Evolutionary conservation across 2,888 invertebrate species (phyloP).

Genomic region (Neoscelio sp.): DNA sequence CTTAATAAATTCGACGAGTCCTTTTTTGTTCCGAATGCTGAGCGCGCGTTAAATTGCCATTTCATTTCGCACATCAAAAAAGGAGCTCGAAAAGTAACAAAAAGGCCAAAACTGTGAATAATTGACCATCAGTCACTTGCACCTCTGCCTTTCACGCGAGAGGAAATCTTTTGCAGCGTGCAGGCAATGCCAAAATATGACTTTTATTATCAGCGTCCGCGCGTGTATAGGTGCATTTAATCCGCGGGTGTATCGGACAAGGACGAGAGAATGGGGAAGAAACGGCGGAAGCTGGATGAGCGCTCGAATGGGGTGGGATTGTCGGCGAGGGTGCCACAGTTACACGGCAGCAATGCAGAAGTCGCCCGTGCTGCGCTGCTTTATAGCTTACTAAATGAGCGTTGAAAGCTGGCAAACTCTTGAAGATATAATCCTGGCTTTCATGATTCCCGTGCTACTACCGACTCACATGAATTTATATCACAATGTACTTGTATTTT

Average conservation of each 20-base stretch:
- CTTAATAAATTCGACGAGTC: neutral
- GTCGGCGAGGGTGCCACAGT: slow-evolving; percentile 65
- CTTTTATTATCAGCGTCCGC: slow-evolving; percentile 63
- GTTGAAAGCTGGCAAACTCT: slow-evolving; percentile 80
- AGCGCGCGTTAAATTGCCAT: slow-evolving; percentile 15
- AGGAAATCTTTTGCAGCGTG: slow-evolving; percentile 52
- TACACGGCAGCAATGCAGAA: slow-evolving; percentile 57
- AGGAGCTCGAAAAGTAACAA: slow-evolving; percentile 14
- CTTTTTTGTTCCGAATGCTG: neutral
- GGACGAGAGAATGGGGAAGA: slow-evolving; percentile 26
- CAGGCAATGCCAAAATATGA: slow-evolving; percentile 59
- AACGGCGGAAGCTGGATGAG: slow-evolving; percentile 58
- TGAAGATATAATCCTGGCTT: slow-evolving; percentile 80
- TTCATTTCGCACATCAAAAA: slow-evolving; percentile 39
- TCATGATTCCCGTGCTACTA: slow-evolving; percentile 70
- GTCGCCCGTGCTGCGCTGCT: slow-evolving; percentile 68
- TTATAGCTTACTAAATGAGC: slow-evolving; percentile 77
- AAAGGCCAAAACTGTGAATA: slow-evolving; percentile 46
- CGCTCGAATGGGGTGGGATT: slow-evolving; percentile 63
- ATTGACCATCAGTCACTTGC: slow-evolving; percentile 54
- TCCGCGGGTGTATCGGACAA: slow-evolving; percentile 62
- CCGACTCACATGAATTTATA: slow-evolving; percentile 63
- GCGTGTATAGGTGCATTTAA: slow-evolving; percentile 54
- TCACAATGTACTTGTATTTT: slow-evolving; percentile 30
- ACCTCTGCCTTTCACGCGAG: slow-evolving; percentile 29